phyloP scores from a whole-genome alignment of 2,797 vertebrate species.

The Dendrocincla fuliginosa region DNA sequence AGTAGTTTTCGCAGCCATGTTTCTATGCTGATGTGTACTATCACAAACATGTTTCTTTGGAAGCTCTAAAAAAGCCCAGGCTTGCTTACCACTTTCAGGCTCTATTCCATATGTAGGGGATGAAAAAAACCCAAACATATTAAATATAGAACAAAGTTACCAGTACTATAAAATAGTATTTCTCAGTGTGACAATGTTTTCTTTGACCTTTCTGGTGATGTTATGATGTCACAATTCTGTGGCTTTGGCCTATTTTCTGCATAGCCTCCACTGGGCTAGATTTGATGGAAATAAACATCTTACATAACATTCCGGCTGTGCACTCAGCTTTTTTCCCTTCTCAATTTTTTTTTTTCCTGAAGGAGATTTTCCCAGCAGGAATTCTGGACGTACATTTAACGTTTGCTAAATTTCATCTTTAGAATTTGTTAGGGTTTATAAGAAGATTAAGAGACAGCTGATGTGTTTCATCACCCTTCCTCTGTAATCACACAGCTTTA shows the following conservation, averaged over 20 bases:
- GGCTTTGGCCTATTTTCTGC: slow-evolving; percentile 75
- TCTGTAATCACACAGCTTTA: slow-evolving; percentile 62
- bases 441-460: slow-evolving; percentile 62
- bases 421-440: slow-evolving; percentile 71
- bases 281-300: slow-evolving; percentile 78
- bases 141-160: neutral
- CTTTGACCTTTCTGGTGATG: slow-evolving; percentile 37
- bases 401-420: slow-evolving; percentile 67
- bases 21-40: neutral
- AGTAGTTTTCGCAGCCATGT: neutral
- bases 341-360: neutral
- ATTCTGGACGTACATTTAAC: slow-evolving; percentile 72
- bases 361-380: slow-evolving; percentile 73
- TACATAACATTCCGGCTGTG: slow-evolving; percentile 77
- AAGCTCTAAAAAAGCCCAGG: neutral
- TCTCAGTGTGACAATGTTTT: neutral
- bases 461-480: slow-evolving; percentile 8
- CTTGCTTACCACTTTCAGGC: neutral
- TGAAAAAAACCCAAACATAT: accelerated
- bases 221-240: slow-evolving; percentile 59
- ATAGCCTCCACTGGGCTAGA: slow-evolving; percentile 57
- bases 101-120: neutral
- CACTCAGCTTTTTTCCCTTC: slow-evolving; percentile 32
- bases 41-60: neutral
- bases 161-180: neutral